Conservation (phyloP, 2,797 vertebrate genomes). For the Threskiornis aethiopicus region DNA sequence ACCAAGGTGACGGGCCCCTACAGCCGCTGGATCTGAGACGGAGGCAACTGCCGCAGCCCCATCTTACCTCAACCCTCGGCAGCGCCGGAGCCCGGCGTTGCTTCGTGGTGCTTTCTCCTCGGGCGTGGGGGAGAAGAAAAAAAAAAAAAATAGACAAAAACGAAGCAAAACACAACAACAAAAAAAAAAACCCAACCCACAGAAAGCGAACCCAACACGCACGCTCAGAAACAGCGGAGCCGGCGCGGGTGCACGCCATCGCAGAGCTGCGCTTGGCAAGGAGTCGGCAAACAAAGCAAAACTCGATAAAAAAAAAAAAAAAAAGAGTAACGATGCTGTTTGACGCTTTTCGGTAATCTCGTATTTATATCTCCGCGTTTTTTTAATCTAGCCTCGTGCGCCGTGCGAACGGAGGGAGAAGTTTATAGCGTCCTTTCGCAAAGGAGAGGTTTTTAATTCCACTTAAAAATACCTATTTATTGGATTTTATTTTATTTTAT, state of each 20-base stretch:
- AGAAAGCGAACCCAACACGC: not conserved
- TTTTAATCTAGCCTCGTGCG: slow-evolving; percentile 76
- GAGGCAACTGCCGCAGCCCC: slow-evolving; percentile 36
- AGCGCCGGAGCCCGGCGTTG: slow-evolving; percentile 81
- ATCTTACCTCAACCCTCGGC: slow-evolving; percentile 96
- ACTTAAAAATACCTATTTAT: slow-evolving; percentile 83
- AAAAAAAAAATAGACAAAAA: not conserved
- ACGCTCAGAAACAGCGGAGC: not conserved
- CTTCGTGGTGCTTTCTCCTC: slow-evolving; percentile 95
- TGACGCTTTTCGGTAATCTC: slow-evolving; percentile 73
- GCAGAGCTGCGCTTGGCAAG: slow-evolving; percentile 60
- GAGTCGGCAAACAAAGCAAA: slow-evolving; percentile 63
- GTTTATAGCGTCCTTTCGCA: slow-evolving; percentile 76
- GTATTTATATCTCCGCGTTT: slow-evolving; percentile 79
- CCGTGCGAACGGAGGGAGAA: slow-evolving; percentile 58
- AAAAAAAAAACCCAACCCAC: not conserved
- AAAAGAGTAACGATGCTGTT: slow-evolving; percentile 72
- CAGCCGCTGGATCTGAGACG: slow-evolving; percentile 90
- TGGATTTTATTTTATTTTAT: slow-evolving; percentile 72
- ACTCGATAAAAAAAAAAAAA: slow-evolving; percentile 35
- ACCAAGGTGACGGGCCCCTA: slow-evolving; percentile 98
- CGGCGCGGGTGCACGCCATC: too few species aligned
- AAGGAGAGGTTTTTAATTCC: slow-evolving; percentile 84
- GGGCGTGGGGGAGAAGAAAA: slow-evolving; percentile 71
- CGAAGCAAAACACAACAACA: not conserved